A percentile compares a stretch with the other conserved stretches of the same genome.
These are phyloP conservation scores for Rhabdornis inornatus DNA, from an alignment of 2,113 vertebrate genomes.

Conservation along the genomic window DNA sequence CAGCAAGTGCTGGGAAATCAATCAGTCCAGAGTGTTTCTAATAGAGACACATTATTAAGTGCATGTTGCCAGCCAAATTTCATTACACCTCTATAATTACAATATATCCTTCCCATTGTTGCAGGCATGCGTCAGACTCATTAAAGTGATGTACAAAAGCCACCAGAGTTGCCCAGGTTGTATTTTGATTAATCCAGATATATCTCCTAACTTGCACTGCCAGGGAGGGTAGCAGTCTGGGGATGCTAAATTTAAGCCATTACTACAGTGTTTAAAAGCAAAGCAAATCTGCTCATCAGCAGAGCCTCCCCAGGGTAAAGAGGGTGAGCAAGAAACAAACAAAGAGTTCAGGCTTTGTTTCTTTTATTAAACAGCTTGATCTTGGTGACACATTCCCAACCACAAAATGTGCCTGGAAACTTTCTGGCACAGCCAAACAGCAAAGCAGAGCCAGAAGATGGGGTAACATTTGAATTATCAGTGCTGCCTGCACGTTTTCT, in stretches of 20 bases:
- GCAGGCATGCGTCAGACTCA: background rate
- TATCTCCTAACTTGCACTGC: background rate
- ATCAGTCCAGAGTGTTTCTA: background rate
- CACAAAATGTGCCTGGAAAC: background rate
- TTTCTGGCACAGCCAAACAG: background rate
- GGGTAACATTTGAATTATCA: background rate
- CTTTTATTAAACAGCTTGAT: constrained; percentile 15
- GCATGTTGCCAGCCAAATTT: background rate
- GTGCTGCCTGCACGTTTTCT: background rate
- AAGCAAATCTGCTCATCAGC: background rate
- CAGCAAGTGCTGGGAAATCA: background rate
- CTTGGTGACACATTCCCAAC: background rate
- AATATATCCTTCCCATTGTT: background rate
- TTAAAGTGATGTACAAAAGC: background rate
- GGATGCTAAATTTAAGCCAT: background rate
- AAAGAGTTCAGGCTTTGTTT: background rate
- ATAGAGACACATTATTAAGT: background rate
- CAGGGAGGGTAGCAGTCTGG: background rate
- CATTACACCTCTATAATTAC: background rate
- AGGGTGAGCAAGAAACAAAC: background rate
- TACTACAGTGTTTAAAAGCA: constrained; percentile 15
- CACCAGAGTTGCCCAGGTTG: background rate
- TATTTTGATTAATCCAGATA: background rate
- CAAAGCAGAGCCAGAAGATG: background rate
- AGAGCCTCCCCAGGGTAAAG: background rate